These are phyloP conservation scores for Augochlorella aurata DNA, from an alignment of 2,888 invertebrate genomes.

Conservation along the genomic window DNA sequence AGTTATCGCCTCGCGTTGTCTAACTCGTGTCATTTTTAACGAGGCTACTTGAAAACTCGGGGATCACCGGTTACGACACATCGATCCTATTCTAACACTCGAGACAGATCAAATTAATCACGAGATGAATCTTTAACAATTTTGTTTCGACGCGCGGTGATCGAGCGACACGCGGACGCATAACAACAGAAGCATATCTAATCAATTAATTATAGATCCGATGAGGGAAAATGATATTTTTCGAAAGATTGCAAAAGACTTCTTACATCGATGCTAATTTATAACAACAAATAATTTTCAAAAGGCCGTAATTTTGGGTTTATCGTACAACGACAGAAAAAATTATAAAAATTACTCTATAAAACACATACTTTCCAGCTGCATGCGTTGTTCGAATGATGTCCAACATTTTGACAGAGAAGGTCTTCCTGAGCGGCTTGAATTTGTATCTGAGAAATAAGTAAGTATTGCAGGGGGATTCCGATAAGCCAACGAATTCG, in stretches of 20 bases:
- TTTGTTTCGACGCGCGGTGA: background rate
- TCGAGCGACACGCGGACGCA: background rate
- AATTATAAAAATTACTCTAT: no score
- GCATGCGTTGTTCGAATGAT: conserved; percentile 85
- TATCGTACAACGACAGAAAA: no score
- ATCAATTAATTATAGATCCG: conserved; percentile 22
- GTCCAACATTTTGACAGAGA: conserved; percentile 82
- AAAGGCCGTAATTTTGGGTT: no score
- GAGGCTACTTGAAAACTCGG: background rate
- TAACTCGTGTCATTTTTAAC: background rate
- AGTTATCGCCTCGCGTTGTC: background rate
- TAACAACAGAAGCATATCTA: conserved; percentile 18
- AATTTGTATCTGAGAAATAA: conserved; percentile 59
- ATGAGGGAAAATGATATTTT: conserved; percentile 11
- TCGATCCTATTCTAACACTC: background rate
- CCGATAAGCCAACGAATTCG: no score
- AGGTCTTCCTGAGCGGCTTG: conserved; percentile 81
- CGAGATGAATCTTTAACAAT: background rate
- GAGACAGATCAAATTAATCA: no score
- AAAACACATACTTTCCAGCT: conserved; percentile 69
- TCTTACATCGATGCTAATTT: background rate
- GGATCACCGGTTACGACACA: background rate
- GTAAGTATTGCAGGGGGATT: background rate
- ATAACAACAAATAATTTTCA: no score
- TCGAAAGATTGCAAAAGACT: background rate